Conservation (phyloP, 2,113 vertebrate species). For the Chionis minor region DNA sequence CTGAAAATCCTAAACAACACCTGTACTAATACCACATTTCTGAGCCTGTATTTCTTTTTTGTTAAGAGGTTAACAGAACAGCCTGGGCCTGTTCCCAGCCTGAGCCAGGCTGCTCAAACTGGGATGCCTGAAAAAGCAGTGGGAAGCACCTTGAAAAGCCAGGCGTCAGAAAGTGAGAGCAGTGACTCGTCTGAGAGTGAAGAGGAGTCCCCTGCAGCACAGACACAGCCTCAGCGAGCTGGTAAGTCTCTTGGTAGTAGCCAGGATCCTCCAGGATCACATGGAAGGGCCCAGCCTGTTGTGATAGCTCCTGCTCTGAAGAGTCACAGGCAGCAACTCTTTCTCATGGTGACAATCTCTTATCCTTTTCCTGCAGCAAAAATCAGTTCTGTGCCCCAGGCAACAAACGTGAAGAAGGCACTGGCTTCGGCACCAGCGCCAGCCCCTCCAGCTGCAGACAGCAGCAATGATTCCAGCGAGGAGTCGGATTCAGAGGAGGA, state of each 20-base stretch:
- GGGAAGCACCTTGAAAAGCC: slow-evolving; percentile 53
- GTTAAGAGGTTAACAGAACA: slow-evolving; percentile 56
- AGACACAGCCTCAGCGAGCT: neutral
- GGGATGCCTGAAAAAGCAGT: slow-evolving; percentile 16
- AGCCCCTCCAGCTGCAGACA: neutral
- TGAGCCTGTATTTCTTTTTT: neutral
- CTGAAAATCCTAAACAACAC: neutral
- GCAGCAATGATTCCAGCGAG: slow-evolving; percentile 40
- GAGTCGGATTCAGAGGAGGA: slow-evolving; percentile 52
- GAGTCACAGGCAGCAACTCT: neutral
- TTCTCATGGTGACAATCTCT: neutral
- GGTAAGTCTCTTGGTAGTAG: neutral
- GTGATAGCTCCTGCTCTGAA: neutral
- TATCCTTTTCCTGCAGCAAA: neutral
- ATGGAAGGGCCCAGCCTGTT: neutral
- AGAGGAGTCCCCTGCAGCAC: slow-evolving; percentile 25
- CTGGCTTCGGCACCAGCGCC: neutral
- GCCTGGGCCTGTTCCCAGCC: slow-evolving; percentile 45
- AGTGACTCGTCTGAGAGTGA: slow-evolving; percentile 71
- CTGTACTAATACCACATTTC: neutral
- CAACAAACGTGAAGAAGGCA: neutral
- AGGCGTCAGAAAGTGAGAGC: slow-evolving; percentile 27
- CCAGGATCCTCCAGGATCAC: neutral
- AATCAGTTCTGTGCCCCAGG: neutral
- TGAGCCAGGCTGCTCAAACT: slow-evolving; percentile 57